A percentile compares a stretch with the other conserved stretches of the same genome.
phyloP scores from a whole-genome alignment of 30 jellyfish, hydroid and myxozoan species.

The Aurelia sp. region DNA sequence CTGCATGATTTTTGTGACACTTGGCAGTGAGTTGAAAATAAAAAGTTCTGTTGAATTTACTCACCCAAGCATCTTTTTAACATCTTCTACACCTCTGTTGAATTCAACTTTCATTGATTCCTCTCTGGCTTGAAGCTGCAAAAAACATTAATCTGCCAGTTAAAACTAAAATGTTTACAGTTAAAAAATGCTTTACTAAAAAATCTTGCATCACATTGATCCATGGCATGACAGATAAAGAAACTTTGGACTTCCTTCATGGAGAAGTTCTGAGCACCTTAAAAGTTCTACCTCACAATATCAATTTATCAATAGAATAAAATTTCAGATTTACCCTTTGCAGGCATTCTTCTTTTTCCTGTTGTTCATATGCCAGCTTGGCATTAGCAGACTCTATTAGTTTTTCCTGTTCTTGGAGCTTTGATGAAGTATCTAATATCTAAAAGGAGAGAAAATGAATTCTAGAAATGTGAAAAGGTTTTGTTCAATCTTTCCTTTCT shows the following conservation, averaged over 20 bases:
- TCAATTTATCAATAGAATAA: neutral
- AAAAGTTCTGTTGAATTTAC: neutral
- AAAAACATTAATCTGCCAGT: neutral
- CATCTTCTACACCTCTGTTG: slow-evolving; percentile 49
- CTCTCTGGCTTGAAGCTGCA: slow-evolving; percentile 37
- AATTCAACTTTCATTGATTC: slow-evolving; percentile 61
- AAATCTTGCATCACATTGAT: too few species aligned
- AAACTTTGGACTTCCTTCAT: too few species aligned
- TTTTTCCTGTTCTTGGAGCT: slow-evolving; percentile 14
- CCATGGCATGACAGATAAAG: too few species aligned
- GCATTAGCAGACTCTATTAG: neutral
- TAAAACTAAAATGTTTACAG: neutral
- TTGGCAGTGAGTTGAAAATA: too few species aligned
- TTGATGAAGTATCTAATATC: slow-evolving; percentile 28
- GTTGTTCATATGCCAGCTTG: slow-evolving; percentile 12
- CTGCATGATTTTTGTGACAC: too few species aligned
- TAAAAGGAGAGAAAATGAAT: neutral
- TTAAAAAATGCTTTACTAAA: neutral
- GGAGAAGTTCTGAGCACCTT: too few species aligned
- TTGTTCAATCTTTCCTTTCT: too few species aligned
- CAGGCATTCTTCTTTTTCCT: slow-evolving; percentile 36
- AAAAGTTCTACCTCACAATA: too few species aligned
- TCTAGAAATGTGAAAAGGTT: too few species aligned
- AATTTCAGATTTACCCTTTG: slow-evolving; percentile 15
- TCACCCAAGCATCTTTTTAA: slow-evolving; percentile 37